Conservation (phyloP, 1,140 invertebrate species). For the fruit fly (Drosophila melanogaster) region Release_6_plus_ISO1_MT NC_004354.4:20243001-20243500, state of each 20-base stretch:
- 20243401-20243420: conserved; percentile 39
- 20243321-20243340: background rate
- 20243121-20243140: conserved; percentile 5
- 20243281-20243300: conserved; percentile 37
- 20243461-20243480: conserved; percentile 8
- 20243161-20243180: conserved; percentile 10
- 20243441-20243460: conserved; percentile 21
- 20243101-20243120: background rate
- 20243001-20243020: background rate
- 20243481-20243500: conserved; percentile 2
- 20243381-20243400: conserved; percentile 28
- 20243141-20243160: background rate
- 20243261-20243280: conserved; percentile 2
- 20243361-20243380: conserved; percentile 37
- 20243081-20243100: background rate
- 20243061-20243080: background rate
- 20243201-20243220: conserved; percentile 20
- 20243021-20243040: background rate
- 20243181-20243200: conserved; percentile 33
- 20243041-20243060: background rate
- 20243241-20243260: no score
- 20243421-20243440: conserved; percentile 10
- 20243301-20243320: conserved; percentile 36
- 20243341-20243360: conserved; percentile 14
- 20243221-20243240: conserved; percentile 3